Percentiles rank a stretch among this genome's conserved stretches.
phyloP scores from a whole-genome alignment of 2,797 vertebrate genomes.

The Holocentrus rufus region DNA sequence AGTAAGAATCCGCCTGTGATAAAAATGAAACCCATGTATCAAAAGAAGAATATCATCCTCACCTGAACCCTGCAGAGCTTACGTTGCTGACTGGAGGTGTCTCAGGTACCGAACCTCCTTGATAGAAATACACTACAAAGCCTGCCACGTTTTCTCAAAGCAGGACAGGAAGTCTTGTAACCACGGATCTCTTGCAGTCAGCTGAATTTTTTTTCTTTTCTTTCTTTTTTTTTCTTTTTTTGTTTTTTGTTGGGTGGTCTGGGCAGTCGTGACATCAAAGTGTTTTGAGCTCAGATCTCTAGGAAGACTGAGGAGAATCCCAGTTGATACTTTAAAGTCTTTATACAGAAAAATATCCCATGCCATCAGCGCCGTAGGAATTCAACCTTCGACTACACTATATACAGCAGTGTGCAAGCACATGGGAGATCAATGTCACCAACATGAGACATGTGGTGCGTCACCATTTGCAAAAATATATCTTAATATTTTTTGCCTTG shows the following conservation, averaged over 20 bases:
- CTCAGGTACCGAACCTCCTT: conserved; percentile 40
- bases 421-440: conserved; percentile 47
- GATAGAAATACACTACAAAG: conserved; percentile 49
- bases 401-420: conserved; percentile 61
- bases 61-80: conserved; percentile 66
- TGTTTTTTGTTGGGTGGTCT: conserved; percentile 67
- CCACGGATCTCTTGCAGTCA: conserved; percentile 39
- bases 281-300: conserved; percentile 50
- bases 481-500: conserved; percentile 63
- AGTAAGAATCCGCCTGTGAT: conserved; percentile 33
- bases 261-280: conserved; percentile 74
- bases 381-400: conserved; percentile 32
- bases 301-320: conserved; percentile 68
- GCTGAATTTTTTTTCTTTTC: not conserved
- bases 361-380: conserved; percentile 18
- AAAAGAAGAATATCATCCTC: conserved; percentile 57
- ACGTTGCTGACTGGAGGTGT: conserved; percentile 46
- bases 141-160: conserved; percentile 11
- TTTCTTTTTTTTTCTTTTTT: no score
- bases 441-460: conserved; percentile 45
- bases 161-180: conserved; percentile 22
- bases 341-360: conserved; percentile 58
- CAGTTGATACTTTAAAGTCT: conserved; percentile 47
- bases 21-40: conserved; percentile 60
- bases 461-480: conserved; percentile 78